Percentiles rank a stretch among this genome's conserved stretches.
phyloP scores from a whole-genome alignment of 2,888 invertebrate species.

The Bombylius major region DNA sequence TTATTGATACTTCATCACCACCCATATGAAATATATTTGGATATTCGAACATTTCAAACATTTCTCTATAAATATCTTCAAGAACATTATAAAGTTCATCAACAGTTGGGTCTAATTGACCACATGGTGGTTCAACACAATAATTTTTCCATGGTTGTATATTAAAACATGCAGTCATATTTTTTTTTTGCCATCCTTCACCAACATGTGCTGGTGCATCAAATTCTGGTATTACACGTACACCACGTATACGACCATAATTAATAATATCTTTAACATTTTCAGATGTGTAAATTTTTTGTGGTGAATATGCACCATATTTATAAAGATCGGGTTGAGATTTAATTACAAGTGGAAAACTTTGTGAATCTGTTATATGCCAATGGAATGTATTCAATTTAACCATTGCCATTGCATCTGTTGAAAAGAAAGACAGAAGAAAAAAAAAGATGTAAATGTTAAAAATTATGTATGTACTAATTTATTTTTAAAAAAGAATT shows the following conservation, averaged over 20 bases:
- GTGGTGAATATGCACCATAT: slow-evolving; percentile 66
- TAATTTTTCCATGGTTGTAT: slow-evolving; percentile 59
- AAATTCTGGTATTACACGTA: slow-evolving; percentile 81
- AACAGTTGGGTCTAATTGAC: slow-evolving; percentile 64
- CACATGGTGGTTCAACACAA: slow-evolving; percentile 77
- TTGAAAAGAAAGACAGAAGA: slow-evolving; percentile 5
- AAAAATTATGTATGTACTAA: too few species aligned
- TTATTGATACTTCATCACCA: slow-evolving; percentile 58
- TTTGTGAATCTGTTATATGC: slow-evolving; percentile 89
- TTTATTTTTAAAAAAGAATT: too few species aligned
- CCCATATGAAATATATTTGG: slow-evolving; percentile 82
- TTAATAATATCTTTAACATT: slow-evolving; percentile 46
- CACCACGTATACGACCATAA: slow-evolving; percentile 60
- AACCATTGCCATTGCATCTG: slow-evolving; percentile 78
- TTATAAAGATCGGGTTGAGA: slow-evolving; percentile 58
- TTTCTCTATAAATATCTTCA: slow-evolving; percentile 60
- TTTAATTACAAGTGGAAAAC: slow-evolving; percentile 75
- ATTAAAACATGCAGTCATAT: slow-evolving; percentile 54
- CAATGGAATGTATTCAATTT: slow-evolving; percentile 92
- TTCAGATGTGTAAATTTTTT: slow-evolving; percentile 49
- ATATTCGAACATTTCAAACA: slow-evolving; percentile 40
- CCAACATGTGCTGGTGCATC: slow-evolving; percentile 86
- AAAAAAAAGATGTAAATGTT: background rate
- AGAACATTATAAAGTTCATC: slow-evolving; percentile 55
- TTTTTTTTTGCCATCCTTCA: slow-evolving; percentile 68